These are phyloP conservation scores for Bufo gargarizans DNA, from an alignment of 2,113 vertebrate genomes.

Conservation along the genomic window DNA sequence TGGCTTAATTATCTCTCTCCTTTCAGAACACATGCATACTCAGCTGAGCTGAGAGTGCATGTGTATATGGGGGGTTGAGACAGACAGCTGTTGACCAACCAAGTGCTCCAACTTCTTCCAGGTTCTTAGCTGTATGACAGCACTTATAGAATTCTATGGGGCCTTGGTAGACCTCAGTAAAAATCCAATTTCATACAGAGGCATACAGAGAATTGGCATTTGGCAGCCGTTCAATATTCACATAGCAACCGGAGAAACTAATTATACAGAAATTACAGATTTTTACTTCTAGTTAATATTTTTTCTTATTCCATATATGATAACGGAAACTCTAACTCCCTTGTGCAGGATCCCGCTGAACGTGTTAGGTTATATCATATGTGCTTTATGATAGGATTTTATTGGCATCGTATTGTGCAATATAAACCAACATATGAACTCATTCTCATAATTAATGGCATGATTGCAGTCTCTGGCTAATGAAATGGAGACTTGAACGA, in stretches of 20 bases:
- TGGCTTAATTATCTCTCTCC: no score
- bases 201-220: not conserved
- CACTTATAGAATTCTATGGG: no score
- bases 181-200: no score
- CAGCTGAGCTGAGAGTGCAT: no score
- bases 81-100: no score
- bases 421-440: conserved; percentile 40
- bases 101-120: no score
- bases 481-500: conserved; percentile 20
- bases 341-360: not conserved
- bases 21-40: no score
- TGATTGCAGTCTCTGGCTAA: not conserved
- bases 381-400: conserved; percentile 36
- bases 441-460: conserved; percentile 21
- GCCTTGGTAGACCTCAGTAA: no score
- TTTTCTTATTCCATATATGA: not conserved
- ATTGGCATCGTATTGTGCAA: conserved; percentile 39
- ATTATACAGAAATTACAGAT: conserved; percentile 49
- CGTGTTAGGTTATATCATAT: conserved; percentile 36
- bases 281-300: conserved; percentile 35
- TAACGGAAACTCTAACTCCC: conserved; percentile 22
- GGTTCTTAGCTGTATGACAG: no score
- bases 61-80: no score
- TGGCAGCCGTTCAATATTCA: conserved; percentile 44
- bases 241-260: conserved; percentile 49